Base-by-base conservation (phyloP, 2,888 invertebrate genomes). In the Margaritifera margaritifera region DNA sequence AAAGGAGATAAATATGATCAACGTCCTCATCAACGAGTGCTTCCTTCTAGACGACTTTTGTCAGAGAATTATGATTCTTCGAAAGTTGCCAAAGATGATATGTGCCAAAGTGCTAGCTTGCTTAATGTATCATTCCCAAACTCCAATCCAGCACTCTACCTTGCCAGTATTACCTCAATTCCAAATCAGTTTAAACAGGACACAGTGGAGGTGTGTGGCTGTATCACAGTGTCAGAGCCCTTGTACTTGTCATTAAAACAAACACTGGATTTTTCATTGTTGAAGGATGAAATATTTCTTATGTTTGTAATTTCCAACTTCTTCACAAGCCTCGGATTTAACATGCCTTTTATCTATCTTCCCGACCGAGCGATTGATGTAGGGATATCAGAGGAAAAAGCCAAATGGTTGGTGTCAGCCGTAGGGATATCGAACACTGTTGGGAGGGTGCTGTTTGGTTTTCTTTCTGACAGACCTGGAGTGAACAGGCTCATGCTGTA, bases 371-470 rank as follows among this genome's bases (percentile, higher is more conserved):
- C 95, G 0, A 70, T 79, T 5, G 80, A 85, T 82, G 84, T 71
- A 68, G 89, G 81, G 56, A 84, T 78, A 56, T 75, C 60, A 63
- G 78, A 0, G 89, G 91, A 83, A 53, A 60, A 80, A 2, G 93
- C 94, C 0, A 92, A 94, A 20, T 93, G 93, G 87, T 91, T 98
- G 69, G 92, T 99, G 24, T 94, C 97, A 0, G 92, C 94, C 4
- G 96, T 99, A 82, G 99, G 99, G 27, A 93, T 98, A 59, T 93
- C 96, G 0, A 99, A 99, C 89, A 98, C 97, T 0, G 88, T 97
- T 60, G 97, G 97, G 60, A 94, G 99, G 91, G 93, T 99, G 22
- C 90, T 94, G 27, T 87, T 89, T 62, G 89, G 89, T 1, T 87
- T 79, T 74, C 63, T 89, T 59, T 83, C 88, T 1, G 88, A 88